Evolutionary conservation across 2,113 vertebrate species (phyloP).

Genomic region (Panthera uncia): DNA sequence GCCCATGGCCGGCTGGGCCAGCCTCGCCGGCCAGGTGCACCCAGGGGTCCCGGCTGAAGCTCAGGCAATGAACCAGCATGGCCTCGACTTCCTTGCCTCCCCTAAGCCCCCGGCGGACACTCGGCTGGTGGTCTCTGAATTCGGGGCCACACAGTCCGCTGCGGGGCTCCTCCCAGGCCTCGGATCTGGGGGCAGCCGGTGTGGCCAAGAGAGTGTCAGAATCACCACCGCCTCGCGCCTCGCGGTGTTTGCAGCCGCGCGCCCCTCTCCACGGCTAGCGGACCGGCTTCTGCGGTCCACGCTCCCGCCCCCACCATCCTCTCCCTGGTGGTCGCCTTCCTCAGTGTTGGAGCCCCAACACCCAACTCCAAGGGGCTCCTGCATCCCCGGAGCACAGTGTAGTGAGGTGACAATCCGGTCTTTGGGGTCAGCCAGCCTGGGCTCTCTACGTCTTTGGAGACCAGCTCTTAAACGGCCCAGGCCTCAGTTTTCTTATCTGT

Average conservation of each 20-base stretch:
- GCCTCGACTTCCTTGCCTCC: background rate
- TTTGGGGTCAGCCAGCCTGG: background rate
- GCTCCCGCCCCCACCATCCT: rapidly evolving
- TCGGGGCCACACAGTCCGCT: rapidly evolving
- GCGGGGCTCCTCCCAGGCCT: background rate
- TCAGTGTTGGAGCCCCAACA: background rate
- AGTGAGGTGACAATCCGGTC: background rate
- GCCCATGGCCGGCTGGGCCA: background rate
- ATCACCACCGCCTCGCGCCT: background rate
- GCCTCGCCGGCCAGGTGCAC: background rate
- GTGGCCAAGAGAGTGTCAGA: background rate
- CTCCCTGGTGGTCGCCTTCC: rapidly evolving
- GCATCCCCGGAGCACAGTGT: background rate
- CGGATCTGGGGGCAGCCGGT: rapidly evolving
- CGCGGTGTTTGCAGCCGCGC: background rate
- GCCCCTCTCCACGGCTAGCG: too few relatives aligned
- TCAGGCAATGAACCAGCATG: background rate
- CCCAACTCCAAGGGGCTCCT: background rate
- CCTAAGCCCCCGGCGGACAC: rapidly evolving
- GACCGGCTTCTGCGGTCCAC: background rate
- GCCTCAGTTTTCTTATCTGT: background rate
- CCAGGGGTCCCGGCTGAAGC: background rate
- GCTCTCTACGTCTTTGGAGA: background rate
- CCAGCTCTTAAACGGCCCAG: background rate
- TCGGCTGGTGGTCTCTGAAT: background rate